Evolutionary conservation across 2,797 vertebrate species (phyloP).

Genomic region (Psittacula derbiana): DNA sequence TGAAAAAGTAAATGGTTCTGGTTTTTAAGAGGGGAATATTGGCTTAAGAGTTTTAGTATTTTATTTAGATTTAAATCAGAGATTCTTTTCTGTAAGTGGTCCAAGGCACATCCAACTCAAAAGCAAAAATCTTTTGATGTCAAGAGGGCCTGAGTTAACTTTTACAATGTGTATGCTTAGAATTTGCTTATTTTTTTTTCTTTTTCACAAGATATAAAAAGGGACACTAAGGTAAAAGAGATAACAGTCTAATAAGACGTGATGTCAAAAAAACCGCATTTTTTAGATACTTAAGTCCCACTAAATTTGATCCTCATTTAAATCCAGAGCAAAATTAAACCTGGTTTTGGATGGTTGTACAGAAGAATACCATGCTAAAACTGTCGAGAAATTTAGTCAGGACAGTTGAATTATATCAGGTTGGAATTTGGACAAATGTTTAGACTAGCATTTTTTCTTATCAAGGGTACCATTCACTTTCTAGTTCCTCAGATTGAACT

Average conservation of each 20-base stretch:
- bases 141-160: background rate
- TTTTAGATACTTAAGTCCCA: background rate
- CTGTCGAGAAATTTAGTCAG: background rate
- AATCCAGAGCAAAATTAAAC: background rate
- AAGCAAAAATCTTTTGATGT: background rate
- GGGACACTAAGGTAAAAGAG: background rate
- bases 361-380: background rate
- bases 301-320: background rate
- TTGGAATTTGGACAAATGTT: conserved; percentile 5
- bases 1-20: fast-evolving
- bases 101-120: background rate
- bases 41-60: background rate
- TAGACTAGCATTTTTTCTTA: conserved; percentile 39
- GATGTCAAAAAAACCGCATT: background rate
- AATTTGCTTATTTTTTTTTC: background rate
- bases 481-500: background rate
- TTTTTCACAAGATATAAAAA: background rate
- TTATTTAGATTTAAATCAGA: background rate
- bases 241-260: background rate
- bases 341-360: background rate
- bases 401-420: background rate
- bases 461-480: background rate
- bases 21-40: background rate
- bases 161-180: background rate
- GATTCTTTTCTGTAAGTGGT: background rate